Percentiles rank a stretch among this genome's conserved stretches.
These are phyloP conservation scores for Tachypleus tridentatus DNA, from an alignment of 1,140 invertebrate genomes.

Conservation along the genomic window DNA sequence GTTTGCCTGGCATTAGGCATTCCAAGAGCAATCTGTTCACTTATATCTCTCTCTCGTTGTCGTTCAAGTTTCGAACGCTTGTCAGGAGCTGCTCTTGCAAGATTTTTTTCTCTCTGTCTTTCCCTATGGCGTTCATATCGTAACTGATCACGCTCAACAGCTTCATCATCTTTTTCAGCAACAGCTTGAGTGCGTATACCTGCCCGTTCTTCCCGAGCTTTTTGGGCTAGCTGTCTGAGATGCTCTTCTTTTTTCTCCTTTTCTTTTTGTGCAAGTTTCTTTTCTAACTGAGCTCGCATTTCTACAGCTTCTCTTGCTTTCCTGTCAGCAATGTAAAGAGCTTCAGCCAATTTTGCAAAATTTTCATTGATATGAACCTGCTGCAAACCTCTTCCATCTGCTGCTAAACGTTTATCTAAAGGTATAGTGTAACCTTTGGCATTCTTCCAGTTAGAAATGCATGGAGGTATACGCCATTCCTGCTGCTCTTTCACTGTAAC, in stretches of 20 bases:
- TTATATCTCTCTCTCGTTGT: slow-evolving; percentile 92
- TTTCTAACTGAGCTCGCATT: slow-evolving; percentile 87
- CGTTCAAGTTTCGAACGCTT: slow-evolving; percentile 80
- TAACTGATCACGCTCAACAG: slow-evolving; percentile 77
- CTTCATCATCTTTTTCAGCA: slow-evolving; percentile 44
- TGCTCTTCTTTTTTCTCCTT: slow-evolving; percentile 98
- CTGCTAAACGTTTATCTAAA: slow-evolving; percentile 92
- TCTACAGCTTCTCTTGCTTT: slow-evolving; percentile 91
- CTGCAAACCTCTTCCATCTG: slow-evolving; percentile 93
- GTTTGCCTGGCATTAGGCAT: slow-evolving; percentile 68
- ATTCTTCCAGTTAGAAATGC: slow-evolving; percentile 99
- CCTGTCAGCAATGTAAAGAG: slow-evolving; percentile 93
- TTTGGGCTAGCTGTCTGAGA: slow-evolving; percentile 80
- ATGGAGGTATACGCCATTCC: slow-evolving; percentile 99
- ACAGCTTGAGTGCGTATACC: slow-evolving; percentile 48
- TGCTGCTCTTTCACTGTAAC: slow-evolving; percentile 97
- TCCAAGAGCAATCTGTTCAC: slow-evolving; percentile 95
- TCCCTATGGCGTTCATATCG: slow-evolving; percentile 82
- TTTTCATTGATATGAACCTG: slow-evolving; percentile 98
- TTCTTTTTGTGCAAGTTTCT: slow-evolving; percentile 92
- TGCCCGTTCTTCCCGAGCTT: slow-evolving; percentile 87
- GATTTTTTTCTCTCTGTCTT: slow-evolving; percentile 78
- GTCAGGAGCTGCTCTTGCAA: slow-evolving; percentile 85
- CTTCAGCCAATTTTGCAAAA: slow-evolving; percentile 95
- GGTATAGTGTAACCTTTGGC: slow-evolving; percentile 98